Percentiles rank a stretch among this genome's conserved stretches.
phyloP scores from a whole-genome alignment of 2,888 invertebrate species.

The Tromatobia lineatoria region DNA sequence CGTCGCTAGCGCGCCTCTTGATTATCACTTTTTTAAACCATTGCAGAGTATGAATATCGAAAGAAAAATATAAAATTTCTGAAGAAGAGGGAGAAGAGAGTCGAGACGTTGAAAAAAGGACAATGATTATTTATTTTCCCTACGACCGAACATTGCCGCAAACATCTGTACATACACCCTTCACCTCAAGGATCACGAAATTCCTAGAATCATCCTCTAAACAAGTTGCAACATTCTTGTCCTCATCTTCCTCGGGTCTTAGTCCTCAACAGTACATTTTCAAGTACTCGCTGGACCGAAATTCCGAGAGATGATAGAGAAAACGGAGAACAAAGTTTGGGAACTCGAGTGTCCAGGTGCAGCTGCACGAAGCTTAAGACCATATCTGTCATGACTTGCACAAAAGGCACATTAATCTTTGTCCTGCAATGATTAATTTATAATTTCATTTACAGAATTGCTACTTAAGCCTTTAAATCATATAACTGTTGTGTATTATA shows the following conservation, averaged over 20 bases:
- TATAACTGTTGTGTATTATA: too few relatives aligned
- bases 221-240: conserved; percentile 31
- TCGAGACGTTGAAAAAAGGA: too few relatives aligned
- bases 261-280: neutral
- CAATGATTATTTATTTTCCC: too few relatives aligned
- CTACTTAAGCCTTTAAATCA: too few relatives aligned
- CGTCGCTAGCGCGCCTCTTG: too few relatives aligned
- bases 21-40: too few relatives aligned
- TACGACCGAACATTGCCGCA: too few relatives aligned
- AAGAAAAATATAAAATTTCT: too few relatives aligned
- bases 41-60: too few relatives aligned
- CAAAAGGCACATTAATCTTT: neutral
- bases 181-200: conserved; percentile 29
- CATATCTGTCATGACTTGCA: neutral
- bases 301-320: conserved; percentile 9
- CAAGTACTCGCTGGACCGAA: conserved; percentile 10
- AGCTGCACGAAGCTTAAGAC: neutral
- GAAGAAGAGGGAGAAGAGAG: too few relatives aligned
- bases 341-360: conserved; percentile 11
- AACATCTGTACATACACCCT: too few relatives aligned
- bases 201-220: conserved; percentile 21
- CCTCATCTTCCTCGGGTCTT: conserved; percentile 17
- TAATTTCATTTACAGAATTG: neutral
- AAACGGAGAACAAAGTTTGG: conserved; percentile 11
- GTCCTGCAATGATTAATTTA: neutral